Conservation (phyloP, 2,113 vertebrate genomes). For the Calyptommatus sinebrachiatus region DNA sequence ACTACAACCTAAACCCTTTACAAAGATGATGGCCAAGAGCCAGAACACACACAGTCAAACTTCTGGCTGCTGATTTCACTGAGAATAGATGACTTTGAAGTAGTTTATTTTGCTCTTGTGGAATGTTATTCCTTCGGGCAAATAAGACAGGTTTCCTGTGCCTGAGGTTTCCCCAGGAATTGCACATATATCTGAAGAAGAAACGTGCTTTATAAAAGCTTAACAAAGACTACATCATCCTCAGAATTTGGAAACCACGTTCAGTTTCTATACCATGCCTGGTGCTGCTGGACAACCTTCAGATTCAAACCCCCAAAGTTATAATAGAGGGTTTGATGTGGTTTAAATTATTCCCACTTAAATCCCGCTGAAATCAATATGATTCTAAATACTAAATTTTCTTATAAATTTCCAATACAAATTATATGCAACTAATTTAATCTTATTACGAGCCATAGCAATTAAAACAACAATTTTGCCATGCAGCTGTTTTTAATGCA, state of each 20-base stretch:
- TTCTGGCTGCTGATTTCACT: too few species aligned
- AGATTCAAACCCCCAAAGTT: neutral
- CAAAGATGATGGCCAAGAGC: too few species aligned
- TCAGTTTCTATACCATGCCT: neutral
- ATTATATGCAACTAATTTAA: neutral
- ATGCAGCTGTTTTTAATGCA: neutral
- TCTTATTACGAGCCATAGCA: neutral
- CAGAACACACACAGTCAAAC: too few species aligned
- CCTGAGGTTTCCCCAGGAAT: too few species aligned
- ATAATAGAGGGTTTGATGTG: neutral
- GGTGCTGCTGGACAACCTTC: neutral
- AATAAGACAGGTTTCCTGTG: too few species aligned
- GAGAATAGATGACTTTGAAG: too few species aligned
- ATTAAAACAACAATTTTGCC: neutral
- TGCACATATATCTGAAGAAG: neutral
- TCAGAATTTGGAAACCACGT: neutral
- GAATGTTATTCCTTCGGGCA: too few species aligned
- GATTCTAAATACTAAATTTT: neutral
- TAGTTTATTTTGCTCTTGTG: too few species aligned
- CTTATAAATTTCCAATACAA: too few species aligned
- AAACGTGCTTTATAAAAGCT: neutral
- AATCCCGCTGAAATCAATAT: neutral
- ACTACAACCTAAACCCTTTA: too few species aligned
- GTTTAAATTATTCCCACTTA: neutral
- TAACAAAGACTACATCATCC: neutral